Evolutionary conservation across 2,888 invertebrate species (phyloP), one percentile per base, ranked within the genome.

Genomic region (Apomyelois bistriatella): DNA sequence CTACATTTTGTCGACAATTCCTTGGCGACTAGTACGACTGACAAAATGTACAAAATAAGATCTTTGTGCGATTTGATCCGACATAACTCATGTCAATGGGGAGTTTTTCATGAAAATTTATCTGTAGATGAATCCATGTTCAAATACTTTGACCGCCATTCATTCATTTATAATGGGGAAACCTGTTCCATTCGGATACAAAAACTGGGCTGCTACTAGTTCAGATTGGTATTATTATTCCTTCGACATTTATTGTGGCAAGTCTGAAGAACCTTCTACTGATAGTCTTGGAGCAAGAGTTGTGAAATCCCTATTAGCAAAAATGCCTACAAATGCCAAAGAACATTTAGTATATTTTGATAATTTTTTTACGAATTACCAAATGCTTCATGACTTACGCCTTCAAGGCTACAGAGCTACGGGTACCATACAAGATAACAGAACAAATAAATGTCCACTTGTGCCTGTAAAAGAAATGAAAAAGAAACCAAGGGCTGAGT

Each of bases 361-460:
- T 40, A 61, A 57, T 41, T 60, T 61, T 50, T 63, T 63, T 56
- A 61, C 63, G 15, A 64, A 41, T 56, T 50, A 58, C 46, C 38
- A 59, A 10, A 51, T 63, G 17, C 40, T 66, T 36, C 13, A 47
- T 12, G 61, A 63, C 48, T 53, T 62, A 36, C 32, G 54, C 13
- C 41, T 32, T 36, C n/a, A 42, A 52, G 64, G 62, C 10, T 62
- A 53, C 47, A 49, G 59, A 17, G 58, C 57, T 42, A 63, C 62
- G 17, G 62, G 63, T 52, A 65, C 60, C n/a, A 51, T 62, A 17
- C 46, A 61, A 41, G 61, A 63, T n/a, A 62, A 65, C 54, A 50
- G 64, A 49, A 61, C 61, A 9, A 59, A 64, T 43, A 63, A 64
- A 54, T 62, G 60, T 57, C 59, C 62, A 32, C 55, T 62, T 42